These are phyloP conservation scores for Chitala chitala DNA, from an alignment of 2,113 vertebrate species.

Conservation along the genomic window DNA sequence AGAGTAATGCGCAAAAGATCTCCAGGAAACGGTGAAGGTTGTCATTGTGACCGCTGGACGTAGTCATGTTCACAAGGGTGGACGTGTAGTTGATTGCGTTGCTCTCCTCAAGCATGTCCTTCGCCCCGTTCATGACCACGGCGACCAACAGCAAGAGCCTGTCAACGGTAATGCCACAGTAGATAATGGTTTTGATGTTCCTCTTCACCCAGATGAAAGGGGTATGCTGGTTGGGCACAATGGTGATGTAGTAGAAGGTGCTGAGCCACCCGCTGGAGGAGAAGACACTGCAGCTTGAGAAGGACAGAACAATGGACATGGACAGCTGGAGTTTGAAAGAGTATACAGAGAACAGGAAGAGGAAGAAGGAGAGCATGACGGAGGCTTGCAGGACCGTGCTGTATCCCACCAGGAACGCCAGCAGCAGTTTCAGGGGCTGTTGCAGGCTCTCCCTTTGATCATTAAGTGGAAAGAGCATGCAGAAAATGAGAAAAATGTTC, in stretches of 20 bases:
- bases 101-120: no score
- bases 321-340: neutral
- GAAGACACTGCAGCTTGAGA: neutral
- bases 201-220: constrained; percentile 39
- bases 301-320: neutral
- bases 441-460: constrained; percentile 25
- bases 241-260: constrained; percentile 36
- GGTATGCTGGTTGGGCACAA: constrained; percentile 29
- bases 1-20: no score
- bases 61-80: no score
- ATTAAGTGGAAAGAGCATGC: constrained; percentile 31
- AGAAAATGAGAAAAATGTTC: constrained; percentile 41
- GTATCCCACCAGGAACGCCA: constrained; percentile 33
- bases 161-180: constrained; percentile 10
- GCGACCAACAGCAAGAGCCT: no score
- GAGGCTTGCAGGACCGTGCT: constrained; percentile 5
- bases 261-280: neutral
- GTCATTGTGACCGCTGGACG: no score
- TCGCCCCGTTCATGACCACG: no score
- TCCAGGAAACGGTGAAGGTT: no score
- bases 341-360: rapidly evolving
- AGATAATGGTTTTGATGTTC: constrained; percentile 38
- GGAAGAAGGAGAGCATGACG: neutral
- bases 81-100: no score
- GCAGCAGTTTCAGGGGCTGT: constrained; percentile 40